phyloP scores from a whole-genome alignment of 2,888 invertebrate genomes.

The Morpho achilles region DNA sequence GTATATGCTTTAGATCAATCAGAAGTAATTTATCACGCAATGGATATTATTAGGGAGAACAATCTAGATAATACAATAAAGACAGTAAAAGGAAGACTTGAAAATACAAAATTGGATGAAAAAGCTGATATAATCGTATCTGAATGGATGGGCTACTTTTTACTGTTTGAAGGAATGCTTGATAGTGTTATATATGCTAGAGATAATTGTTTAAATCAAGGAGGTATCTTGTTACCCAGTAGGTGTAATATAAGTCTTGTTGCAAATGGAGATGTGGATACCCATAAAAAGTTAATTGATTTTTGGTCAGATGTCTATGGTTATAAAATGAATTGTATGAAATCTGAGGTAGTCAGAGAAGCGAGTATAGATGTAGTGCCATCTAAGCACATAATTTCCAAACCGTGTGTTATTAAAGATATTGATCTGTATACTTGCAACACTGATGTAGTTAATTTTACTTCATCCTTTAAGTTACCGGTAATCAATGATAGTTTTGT shows the following conservation, averaged over 20 bases:
- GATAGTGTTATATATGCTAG: slow-evolving; percentile 95
- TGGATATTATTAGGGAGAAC: slow-evolving; percentile 95
- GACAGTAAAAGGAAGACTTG: slow-evolving; percentile 91
- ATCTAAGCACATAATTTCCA: slow-evolving; percentile 82
- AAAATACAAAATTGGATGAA: slow-evolving; percentile 88
- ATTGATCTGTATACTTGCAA: slow-evolving; percentile 88
- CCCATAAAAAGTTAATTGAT: slow-evolving; percentile 85
- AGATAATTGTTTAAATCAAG: slow-evolving; percentile 87
- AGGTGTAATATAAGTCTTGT: slow-evolving; percentile 89
- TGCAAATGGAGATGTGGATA: slow-evolving; percentile 87
- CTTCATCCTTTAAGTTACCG: slow-evolving; percentile 82
- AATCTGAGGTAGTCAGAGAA: slow-evolving; percentile 89
- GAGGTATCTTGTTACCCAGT: slow-evolving; percentile 90
- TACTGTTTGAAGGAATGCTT: slow-evolving; percentile 97
- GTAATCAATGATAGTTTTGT: slow-evolving; percentile 83
- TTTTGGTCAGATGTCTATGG: slow-evolving; percentile 98
- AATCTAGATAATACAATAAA: slow-evolving; percentile 85
- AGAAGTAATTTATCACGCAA: slow-evolving; percentile 96
- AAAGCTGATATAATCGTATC: slow-evolving; percentile 96
- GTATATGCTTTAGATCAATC: slow-evolving; percentile 98
- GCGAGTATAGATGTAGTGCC: slow-evolving; percentile 76
- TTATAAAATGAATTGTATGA: slow-evolving; percentile 95
- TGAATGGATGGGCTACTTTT: slow-evolving; percentile 99
- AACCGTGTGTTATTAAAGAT: slow-evolving; percentile 81
- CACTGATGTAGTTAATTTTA: slow-evolving; percentile 85